Evolutionary conservation across 2,888 invertebrate genomes (phyloP).

Genomic region (Lissocephala sabroskyi): DNA sequence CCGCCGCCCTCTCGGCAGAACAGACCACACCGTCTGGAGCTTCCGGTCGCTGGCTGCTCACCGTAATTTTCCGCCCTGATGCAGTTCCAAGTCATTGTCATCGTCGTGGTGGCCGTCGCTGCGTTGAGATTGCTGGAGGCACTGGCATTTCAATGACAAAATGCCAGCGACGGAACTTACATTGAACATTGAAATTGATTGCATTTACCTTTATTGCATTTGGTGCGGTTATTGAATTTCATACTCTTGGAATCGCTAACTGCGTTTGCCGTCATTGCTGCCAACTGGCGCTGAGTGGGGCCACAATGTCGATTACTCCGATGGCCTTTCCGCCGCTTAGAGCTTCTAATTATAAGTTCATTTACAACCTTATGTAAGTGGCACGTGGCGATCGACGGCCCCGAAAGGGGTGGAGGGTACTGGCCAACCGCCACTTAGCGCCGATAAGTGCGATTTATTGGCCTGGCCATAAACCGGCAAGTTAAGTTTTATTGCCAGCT

Average conservation of each 20-base stretch:
- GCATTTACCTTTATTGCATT: constrained; percentile 41
- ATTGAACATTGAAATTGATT: constrained; percentile 49
- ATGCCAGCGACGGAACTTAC: no score
- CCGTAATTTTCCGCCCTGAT: no score
- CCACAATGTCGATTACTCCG: background rate
- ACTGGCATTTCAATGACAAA: constrained; percentile 18
- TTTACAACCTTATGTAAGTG: constrained; percentile 10
- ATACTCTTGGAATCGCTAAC: background rate
- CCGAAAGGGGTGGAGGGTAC: background rate
- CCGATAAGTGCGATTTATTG: no score
- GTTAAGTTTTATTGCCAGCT: no score
- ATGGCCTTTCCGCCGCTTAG: background rate
- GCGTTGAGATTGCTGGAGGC: constrained; percentile 18
- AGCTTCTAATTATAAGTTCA: constrained; percentile 20
- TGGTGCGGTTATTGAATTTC: constrained; percentile 14
- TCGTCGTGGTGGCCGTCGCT: constrained; percentile 21
- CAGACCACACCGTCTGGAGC: no score
- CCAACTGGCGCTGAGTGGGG: background rate
- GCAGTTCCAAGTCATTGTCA: no score
- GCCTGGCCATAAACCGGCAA: constrained; percentile 33
- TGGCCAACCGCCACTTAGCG: background rate
- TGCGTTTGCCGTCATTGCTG: background rate
- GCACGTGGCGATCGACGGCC: constrained; percentile 18
- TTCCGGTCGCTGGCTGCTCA: no score
- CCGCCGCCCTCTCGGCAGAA: no score